These are phyloP conservation scores for Campylomormyrus tamandua DNA, from an alignment of 2,113 vertebrate species.

Conservation along the genomic window DNA sequence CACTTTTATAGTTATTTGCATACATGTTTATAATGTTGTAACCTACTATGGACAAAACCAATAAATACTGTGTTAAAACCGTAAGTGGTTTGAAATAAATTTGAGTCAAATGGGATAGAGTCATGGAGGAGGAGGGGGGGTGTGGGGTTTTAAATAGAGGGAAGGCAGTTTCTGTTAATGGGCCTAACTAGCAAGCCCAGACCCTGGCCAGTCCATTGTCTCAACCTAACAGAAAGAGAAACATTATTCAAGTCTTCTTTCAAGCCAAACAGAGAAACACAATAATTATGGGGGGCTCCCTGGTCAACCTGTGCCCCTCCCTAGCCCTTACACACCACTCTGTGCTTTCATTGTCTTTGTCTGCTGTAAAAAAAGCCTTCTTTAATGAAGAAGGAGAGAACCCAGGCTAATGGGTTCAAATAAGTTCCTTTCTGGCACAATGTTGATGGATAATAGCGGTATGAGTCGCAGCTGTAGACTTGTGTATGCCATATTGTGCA, in stretches of 20 bases:
- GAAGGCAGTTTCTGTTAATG: constrained; percentile 45
- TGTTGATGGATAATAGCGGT: constrained; percentile 50
- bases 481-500: constrained; percentile 49
- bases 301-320: constrained; percentile 48
- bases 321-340: constrained; percentile 26
- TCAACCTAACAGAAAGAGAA: constrained; percentile 36
- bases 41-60: background rate
- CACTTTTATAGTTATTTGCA: background rate
- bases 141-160: constrained; percentile 24
- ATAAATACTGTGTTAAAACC: background rate
- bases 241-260: constrained; percentile 47
- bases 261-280: constrained; percentile 38
- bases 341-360: constrained; percentile 72
- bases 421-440: constrained; percentile 57
- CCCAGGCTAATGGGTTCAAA: constrained; percentile 67
- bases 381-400: constrained; percentile 68
- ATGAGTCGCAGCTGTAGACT: constrained; percentile 49
- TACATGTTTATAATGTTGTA: background rate
- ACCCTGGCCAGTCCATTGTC: constrained; percentile 42
- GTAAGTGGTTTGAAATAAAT: background rate
- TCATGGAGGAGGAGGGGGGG: constrained; percentile 14
- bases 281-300: constrained; percentile 50
- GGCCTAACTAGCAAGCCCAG: constrained; percentile 33
- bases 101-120: background rate
- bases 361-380: constrained; percentile 56